These are phyloP conservation scores for Campoplex capitator DNA, from an alignment of 2,888 invertebrate species.

Conservation along the genomic window DNA sequence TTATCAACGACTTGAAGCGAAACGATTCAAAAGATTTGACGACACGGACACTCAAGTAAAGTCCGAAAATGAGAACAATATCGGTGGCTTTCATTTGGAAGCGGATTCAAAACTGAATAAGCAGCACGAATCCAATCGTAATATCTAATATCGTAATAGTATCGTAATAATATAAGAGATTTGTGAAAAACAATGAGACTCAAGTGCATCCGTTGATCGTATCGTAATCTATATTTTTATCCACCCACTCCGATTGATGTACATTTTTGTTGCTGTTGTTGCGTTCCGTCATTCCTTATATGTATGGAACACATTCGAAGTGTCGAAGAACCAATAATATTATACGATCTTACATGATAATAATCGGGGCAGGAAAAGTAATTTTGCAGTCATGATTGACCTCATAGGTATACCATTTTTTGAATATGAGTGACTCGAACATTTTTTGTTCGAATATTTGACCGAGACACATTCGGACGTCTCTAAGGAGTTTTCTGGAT, in stretches of 20 bases:
- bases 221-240: slow-evolving; percentile 57
- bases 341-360: slow-evolving; percentile 43
- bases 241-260: slow-evolving; percentile 46
- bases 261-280: slow-evolving; percentile 35
- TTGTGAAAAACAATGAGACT: slow-evolving; percentile 10
- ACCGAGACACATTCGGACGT: not conserved
- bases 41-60: not conserved
- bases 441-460: not conserved
- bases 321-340: slow-evolving; percentile 29
- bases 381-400: slow-evolving; percentile 11
- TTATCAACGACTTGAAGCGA: slow-evolving; percentile 50
- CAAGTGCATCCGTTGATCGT: slow-evolving; percentile 30
- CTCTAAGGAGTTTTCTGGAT: not conserved
- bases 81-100: slow-evolving; percentile 14
- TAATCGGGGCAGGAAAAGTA: not conserved
- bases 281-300: not conserved
- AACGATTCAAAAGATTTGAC: slow-evolving; percentile 47
- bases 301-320: slow-evolving; percentile 19
- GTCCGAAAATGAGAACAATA: not conserved
- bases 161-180: not conserved
- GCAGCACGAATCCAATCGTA: not conserved
- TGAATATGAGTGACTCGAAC: not conserved
- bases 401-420: not conserved
- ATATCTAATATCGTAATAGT: not conserved
- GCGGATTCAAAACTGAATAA: too few relatives aligned